Conservation (phyloP, 1,140 invertebrate genomes). For the Thaumatotibia leucotreta region DNA sequence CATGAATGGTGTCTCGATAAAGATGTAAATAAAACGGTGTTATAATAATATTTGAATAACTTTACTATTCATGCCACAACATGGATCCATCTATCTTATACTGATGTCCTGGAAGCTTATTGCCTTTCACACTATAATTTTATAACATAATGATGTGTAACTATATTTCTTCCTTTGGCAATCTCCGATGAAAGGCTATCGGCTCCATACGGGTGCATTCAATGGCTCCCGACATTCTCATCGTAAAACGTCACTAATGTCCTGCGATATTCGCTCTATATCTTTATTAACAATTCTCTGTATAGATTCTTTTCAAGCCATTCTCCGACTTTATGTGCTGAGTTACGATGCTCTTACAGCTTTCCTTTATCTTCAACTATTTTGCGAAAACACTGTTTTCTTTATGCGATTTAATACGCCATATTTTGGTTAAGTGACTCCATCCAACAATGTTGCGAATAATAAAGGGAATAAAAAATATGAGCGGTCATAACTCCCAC, state of each 20-base stretch:
- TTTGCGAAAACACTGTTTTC: slow-evolving; percentile 74
- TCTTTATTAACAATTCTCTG: slow-evolving; percentile 74
- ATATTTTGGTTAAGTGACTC: slow-evolving; percentile 72
- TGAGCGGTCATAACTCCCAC: slow-evolving; percentile 57
- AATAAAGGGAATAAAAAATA: slow-evolving; percentile 61
- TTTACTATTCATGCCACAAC: background rate
- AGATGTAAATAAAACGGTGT: too few species aligned
- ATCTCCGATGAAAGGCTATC: slow-evolving; percentile 5
- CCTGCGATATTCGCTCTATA: slow-evolving; percentile 67
- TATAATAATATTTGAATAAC: too few species aligned
- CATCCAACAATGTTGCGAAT: slow-evolving; percentile 65
- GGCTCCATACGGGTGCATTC: slow-evolving; percentile 54
- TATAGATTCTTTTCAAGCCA: slow-evolving; percentile 65
- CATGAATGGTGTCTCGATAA: too few species aligned
- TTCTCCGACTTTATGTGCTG: slow-evolving; percentile 68
- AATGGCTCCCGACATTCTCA: slow-evolving; percentile 44
- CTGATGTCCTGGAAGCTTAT: background rate
- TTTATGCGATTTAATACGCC: slow-evolving; percentile 70
- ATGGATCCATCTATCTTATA: background rate
- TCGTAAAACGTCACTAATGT: slow-evolving; percentile 71
- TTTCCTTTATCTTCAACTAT: slow-evolving; percentile 69
- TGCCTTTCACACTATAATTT: slow-evolving; percentile 13
- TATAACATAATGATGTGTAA: slow-evolving; percentile 4
- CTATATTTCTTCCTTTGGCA: slow-evolving; percentile 6
- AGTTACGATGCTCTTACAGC: slow-evolving; percentile 69